Percentiles rank a stretch among this genome's conserved stretches.
These are phyloP conservation scores for Coelinius sp. DNA, from an alignment of 2,888 invertebrate species.

Conservation along the genomic window DNA sequence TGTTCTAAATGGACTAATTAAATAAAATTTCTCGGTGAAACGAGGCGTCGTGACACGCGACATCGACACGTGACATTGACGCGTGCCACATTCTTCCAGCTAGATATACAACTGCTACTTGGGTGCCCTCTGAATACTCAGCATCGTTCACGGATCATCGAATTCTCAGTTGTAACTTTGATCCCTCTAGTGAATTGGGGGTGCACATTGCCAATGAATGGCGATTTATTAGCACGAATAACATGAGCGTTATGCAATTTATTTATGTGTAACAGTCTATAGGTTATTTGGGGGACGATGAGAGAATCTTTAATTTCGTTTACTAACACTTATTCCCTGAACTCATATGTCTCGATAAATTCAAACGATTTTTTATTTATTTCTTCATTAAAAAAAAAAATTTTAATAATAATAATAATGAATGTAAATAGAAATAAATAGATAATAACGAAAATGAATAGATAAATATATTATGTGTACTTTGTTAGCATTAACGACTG, in stretches of 20 bases:
- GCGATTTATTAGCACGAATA: slow-evolving; percentile 46
- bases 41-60: slow-evolving; percentile 44
- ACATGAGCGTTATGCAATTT: slow-evolving; percentile 25
- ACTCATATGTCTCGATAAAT: too few relatives aligned
- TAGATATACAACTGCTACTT: slow-evolving; percentile 48
- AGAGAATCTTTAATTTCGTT: not conserved
- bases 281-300: not conserved
- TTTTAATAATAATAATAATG: too few relatives aligned
- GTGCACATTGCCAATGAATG: too few relatives aligned
- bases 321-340: too few relatives aligned
- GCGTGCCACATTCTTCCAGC: slow-evolving; percentile 52
- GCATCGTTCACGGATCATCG: not conserved
- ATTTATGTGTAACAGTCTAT: slow-evolving; percentile 34
- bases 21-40: slow-evolving; percentile 54
- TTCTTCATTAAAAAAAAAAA: too few relatives aligned
- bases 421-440: too few relatives aligned
- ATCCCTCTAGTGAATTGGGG: slow-evolving; percentile 34
- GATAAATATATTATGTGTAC: too few relatives aligned
- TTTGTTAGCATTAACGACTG: too few relatives aligned
- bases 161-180: slow-evolving; percentile 15
- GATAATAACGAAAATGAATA: too few relatives aligned
- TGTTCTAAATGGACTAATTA: slow-evolving; percentile 59
- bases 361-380: too few relatives aligned
- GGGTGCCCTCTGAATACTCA: not conserved
- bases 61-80: slow-evolving; percentile 43